These are phyloP conservation scores for Nymphalis urticae DNA, from an alignment of 2,888 invertebrate species.

Conservation along the genomic window DNA sequence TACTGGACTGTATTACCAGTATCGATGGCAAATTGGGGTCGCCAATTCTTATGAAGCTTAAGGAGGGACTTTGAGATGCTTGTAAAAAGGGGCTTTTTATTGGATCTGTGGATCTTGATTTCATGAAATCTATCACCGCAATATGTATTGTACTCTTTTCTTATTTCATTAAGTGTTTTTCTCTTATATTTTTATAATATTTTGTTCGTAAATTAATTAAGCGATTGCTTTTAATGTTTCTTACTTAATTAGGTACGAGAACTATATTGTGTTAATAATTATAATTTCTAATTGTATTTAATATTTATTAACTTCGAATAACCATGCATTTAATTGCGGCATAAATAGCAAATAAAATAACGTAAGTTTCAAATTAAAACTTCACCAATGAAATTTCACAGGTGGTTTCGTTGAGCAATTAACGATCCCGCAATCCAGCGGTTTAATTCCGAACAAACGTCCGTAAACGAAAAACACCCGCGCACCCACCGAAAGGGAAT, in stretches of 20 bases:
- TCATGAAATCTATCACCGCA: slow-evolving; percentile 33
- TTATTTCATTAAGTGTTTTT: background rate
- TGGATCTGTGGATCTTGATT: slow-evolving; percentile 48
- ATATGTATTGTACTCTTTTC: slow-evolving; percentile 33
- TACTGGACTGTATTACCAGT: slow-evolving; percentile 67
- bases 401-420: slow-evolving; percentile 74
- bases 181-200: background rate
- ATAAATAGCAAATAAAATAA: slow-evolving; percentile 51
- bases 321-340: slow-evolving; percentile 42
- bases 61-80: slow-evolving; percentile 58
- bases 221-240: background rate
- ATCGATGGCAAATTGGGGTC: slow-evolving; percentile 78
- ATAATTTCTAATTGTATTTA: slow-evolving; percentile 15
- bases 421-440: slow-evolving; percentile 72
- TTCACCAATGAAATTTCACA: slow-evolving; percentile 67
- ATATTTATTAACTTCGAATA: slow-evolving; percentile 28
- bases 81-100: slow-evolving; percentile 61
- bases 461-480: slow-evolving; percentile 73
- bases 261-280: background rate
- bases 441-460: slow-evolving; percentile 73
- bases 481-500: slow-evolving; percentile 76
- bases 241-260: background rate
- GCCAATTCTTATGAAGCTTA: slow-evolving; percentile 64
- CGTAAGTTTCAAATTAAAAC: slow-evolving; percentile 55
- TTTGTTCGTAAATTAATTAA: background rate